Evolutionary conservation across 2,113 vertebrate genomes (phyloP), one percentile per base, ranked within the genome.

Genomic region (Bos javanicus): DNA sequence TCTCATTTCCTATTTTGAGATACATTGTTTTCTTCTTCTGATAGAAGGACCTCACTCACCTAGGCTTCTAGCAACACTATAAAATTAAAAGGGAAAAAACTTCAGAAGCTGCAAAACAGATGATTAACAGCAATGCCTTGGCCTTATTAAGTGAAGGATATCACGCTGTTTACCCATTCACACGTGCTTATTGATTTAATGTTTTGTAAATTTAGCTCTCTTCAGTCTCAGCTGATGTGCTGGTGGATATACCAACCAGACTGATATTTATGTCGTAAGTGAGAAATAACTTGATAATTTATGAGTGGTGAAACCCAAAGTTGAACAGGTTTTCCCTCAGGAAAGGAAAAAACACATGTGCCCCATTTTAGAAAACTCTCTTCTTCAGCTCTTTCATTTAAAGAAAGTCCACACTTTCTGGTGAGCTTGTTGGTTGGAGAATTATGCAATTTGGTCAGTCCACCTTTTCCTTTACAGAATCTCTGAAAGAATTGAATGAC

Each of bases 221-320:
- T 98, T 98, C 97, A 98, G 97, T 97, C 97, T 99, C 98, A 98
- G 97, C 98, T 98, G 98, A 98, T 98, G 98, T 98, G 99, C 97
- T 97, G 98, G 96, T 95, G 95, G 97, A 97, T 97, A 97, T 56
- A 12, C 91, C 97, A 8, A 43, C 90, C 97, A 8, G n/a, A 91
- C 97, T 98, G 98, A 98, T 98, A 98, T 98, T 98, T 98, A 98
- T 98, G 97, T 98, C 95, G 88, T 93, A 98, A 98, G 99, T 98
- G 99, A 98, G 98, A 99, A 99, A 98, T 5, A 85, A 98, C 97
- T 98, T 96, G 98, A 98, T 99, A 99, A 99, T 99, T 99, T 99
- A 99, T 99, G 98, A 96, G 98, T 95, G 99, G 99, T 98, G 97
- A 98, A 99, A 99, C 96, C 97, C 98, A 98, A 98, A 98, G 98